A percentile compares a stretch with the other conserved stretches of the same genome.
Evolutionary conservation across 2,888 invertebrate species (phyloP).

Genomic region (Sinotaia quadrata): DNA sequence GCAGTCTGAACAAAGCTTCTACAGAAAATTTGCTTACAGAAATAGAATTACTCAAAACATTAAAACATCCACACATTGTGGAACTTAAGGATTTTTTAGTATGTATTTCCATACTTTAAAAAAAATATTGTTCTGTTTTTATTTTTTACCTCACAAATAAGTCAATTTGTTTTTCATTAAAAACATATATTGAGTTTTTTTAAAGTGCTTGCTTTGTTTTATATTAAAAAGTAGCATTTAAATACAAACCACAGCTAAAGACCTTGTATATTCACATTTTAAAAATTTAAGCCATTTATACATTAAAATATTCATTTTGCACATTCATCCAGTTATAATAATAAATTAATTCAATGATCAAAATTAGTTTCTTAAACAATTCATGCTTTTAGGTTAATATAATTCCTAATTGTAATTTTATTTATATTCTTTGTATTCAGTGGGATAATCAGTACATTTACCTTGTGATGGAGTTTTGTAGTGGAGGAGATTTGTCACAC

Average conservation of each 20-base stretch:
- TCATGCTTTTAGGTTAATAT: background rate
- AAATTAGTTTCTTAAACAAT: background rate
- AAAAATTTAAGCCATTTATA: no score
- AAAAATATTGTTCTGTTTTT: background rate
- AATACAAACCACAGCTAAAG: no score
- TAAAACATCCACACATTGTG: conserved; percentile 87
- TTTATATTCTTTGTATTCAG: conserved; percentile 42
- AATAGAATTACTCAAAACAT: conserved; percentile 83
- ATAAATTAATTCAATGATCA: background rate
- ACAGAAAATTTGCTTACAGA: conserved; percentile 87
- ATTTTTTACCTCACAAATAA: no score
- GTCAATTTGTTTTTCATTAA: background rate
- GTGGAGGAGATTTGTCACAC: conserved; percentile 85
- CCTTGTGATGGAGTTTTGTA: conserved; percentile 89
- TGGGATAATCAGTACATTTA: conserved; percentile 82
- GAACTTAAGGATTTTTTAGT: conserved; percentile 83
- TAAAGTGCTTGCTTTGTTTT: background rate
- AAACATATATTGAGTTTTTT: background rate
- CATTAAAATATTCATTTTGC: no score
- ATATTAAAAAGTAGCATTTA: no score
- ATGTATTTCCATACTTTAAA: conserved; percentile 27
- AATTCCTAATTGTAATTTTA: no score
- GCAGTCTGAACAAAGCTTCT: conserved; percentile 80
- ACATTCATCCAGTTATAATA: background rate
- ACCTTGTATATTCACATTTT: no score